These are phyloP conservation scores for Luehdorfia chinensis DNA, from an alignment of 1,140 invertebrate species.

Conservation along the genomic window DNA sequence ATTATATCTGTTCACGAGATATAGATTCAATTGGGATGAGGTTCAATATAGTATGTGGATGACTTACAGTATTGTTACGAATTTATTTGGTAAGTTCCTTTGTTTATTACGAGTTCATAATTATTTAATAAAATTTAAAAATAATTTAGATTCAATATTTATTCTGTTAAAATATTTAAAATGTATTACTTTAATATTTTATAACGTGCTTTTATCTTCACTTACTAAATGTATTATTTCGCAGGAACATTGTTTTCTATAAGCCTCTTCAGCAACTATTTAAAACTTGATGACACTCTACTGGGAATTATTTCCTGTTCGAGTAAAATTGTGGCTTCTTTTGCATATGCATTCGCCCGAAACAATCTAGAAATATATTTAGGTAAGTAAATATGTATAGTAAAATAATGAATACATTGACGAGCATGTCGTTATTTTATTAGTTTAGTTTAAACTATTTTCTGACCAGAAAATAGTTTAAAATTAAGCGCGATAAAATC, in stretches of 20 bases:
- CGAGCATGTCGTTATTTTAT: too few species aligned
- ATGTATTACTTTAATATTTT: too few species aligned
- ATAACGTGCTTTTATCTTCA: too few species aligned
- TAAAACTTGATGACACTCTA: slow-evolving; percentile 87
- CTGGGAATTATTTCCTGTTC: slow-evolving; percentile 87
- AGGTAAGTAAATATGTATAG: slow-evolving; percentile 72
- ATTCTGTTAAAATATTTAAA: too few species aligned
- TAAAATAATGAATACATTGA: too few species aligned
- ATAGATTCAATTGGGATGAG: slow-evolving; percentile 89
- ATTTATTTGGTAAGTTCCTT: slow-evolving; percentile 52
- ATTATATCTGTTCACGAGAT: slow-evolving; percentile 86
- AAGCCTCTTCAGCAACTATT: slow-evolving; percentile 85
- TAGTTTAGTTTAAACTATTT: too few species aligned
- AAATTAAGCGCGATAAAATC: too few species aligned
- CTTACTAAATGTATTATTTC: slow-evolving; percentile 40
- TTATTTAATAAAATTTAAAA: too few species aligned
- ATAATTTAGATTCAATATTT: too few species aligned
- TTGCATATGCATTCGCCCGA: slow-evolving; percentile 87
- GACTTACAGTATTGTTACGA: slow-evolving; percentile 81
- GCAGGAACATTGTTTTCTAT: slow-evolving; percentile 86
- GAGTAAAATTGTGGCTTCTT: slow-evolving; percentile 86
- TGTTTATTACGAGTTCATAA: too few species aligned
- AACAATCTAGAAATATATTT: slow-evolving; percentile 86
- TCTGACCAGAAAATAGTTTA: too few species aligned
- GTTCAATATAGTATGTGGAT: slow-evolving; percentile 89